Base-by-base conservation (phyloP, 2,888 invertebrate species). In the Lochmaea capreae region DNA sequence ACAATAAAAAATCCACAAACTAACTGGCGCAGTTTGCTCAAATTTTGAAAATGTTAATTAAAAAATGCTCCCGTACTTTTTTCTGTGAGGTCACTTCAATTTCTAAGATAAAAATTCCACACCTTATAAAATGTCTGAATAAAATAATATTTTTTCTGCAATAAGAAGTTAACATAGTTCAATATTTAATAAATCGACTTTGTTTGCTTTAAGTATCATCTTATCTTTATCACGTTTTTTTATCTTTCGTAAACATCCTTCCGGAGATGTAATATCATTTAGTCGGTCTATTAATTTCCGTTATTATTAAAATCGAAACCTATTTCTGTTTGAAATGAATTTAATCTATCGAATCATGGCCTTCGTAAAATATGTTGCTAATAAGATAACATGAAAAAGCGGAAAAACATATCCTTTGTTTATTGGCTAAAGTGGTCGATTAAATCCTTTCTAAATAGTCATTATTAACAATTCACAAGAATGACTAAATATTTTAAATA, bases 211-310 rank as follows among this genome's bases (percentile, higher is more conserved):
- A 62, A 18, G n/a, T 63, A 16, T 63, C 59, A 59, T 33, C 59
- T 59, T 63, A 63, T 63, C 62, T 63, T 42, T 63, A 43, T 43
- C 18, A 63, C 3, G 1, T 16, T 63, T 54, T 63, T 63, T 63
- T 42, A 63, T 63, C 62, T 63, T 42, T 43, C 43, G 12, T 16
- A 63, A 63, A 63, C 62, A 63, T 63, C 62, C 62, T 63, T 63
- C 62, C 62, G 62, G 62, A 43, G 43, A 63, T 39, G 16, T 16
- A 43, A 43, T 63, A 43, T 43, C 43, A 16, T 63, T 42, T 43
- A 63, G 18, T 63, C 43, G 43, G 43, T 42, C 43, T 43, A 63
- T 43, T 63, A 42, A 63, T 43, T 43, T 63, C 62, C 62, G 62
- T 43, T 63, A 63, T 63, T 63, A 63, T 63, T 18, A 63, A 39